Evolutionary conservation across 2,113 vertebrate species (phyloP).

Genomic region (Pygoscelis antarcticus): DNA sequence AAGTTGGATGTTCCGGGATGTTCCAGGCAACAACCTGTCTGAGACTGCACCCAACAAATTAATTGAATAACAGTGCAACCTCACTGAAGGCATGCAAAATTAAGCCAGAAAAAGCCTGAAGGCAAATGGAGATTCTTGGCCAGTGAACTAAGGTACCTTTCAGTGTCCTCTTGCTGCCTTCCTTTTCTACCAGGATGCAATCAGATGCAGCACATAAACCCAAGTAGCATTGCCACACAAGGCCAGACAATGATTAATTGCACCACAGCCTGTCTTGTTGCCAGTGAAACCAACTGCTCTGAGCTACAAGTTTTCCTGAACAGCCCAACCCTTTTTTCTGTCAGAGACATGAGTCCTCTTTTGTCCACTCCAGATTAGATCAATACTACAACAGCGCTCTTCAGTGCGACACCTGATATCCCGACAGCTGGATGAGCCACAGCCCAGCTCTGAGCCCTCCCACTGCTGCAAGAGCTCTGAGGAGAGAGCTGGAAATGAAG

Average conservation of each 20-base stretch:
- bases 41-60: not conserved
- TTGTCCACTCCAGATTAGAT: not conserved
- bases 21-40: not conserved
- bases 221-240: fast-evolving
- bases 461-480: not conserved
- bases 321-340: not conserved
- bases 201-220: not conserved
- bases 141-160: not conserved
- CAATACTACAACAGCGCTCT: not conserved
- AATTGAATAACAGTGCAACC: fast-evolving
- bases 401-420: not conserved
- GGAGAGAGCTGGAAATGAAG: not conserved
- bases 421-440: not conserved
- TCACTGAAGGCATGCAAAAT: not conserved
- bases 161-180: not conserved
- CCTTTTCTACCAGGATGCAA: not conserved
- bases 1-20: not conserved
- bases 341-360: not conserved
- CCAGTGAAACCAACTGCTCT: not conserved
- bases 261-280: not conserved
- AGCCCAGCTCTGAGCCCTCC: not conserved
- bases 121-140: not conserved
- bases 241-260: not conserved
- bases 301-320: not conserved
- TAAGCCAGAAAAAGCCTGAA: not conserved